Conservation (phyloP, 2,797 vertebrate species). For the Gephyroberyx darwinii region DNA sequence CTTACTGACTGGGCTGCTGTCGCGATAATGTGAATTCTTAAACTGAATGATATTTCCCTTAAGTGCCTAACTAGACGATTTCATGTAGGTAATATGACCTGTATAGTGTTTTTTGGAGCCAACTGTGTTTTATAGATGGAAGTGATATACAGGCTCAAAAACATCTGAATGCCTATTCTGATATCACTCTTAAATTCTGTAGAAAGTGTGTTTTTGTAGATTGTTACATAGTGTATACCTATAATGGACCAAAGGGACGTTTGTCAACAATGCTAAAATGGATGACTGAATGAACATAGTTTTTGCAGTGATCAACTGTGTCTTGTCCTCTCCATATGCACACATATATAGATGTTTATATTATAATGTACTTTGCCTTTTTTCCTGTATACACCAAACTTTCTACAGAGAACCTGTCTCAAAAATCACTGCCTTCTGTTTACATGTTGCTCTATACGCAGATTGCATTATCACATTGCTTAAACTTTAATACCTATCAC, state of each 20-base stretch:
- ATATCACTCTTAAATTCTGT: not conserved
- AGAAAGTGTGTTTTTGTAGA: not conserved
- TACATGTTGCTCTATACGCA: not conserved
- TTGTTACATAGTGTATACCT: not conserved
- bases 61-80: not conserved
- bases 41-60: not conserved
- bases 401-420: not conserved
- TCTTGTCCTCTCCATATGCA: slow-evolving; percentile 3
- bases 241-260: slow-evolving; percentile 1
- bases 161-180: not conserved
- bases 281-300: slow-evolving; percentile 5
- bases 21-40: not conserved
- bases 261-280: not conserved
- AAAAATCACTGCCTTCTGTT: slow-evolving; percentile 15
- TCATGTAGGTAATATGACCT: not conserved
- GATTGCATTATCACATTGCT: not conserved
- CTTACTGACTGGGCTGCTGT: not conserved
- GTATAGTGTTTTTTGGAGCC: slow-evolving; percentile 11
- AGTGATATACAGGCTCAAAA: not conserved
- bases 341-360: not conserved
- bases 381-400: not conserved
- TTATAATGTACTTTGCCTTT: not conserved
- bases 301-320: not conserved
- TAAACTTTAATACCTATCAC: slow-evolving; percentile 8
- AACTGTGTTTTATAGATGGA: not conserved